Base-by-base conservation (phyloP, 2,888 invertebrate genomes). In the Microctonus aethiopoides region DNA sequence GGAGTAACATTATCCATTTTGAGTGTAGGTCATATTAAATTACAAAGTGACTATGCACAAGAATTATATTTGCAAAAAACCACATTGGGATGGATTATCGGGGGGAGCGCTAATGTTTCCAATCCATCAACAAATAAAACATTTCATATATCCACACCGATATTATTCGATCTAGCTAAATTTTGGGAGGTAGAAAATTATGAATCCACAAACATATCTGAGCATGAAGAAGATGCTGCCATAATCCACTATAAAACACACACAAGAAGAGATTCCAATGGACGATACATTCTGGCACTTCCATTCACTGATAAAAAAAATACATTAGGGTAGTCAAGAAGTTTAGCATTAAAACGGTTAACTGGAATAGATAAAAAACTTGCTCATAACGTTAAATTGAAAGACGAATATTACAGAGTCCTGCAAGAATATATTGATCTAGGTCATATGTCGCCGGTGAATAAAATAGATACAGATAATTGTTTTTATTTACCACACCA, bases 171-270 rank as follows among this genome's bases (percentile, higher is more conserved):
- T 32, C 70, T 32, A 26, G 71, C 10, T 7, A 39, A 52, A 56
- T 79, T 78, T 61, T 77, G 74, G 75, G 66, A 71, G 60, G 63
- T 76, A 36, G 75, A 78, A 59, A 76, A 74, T 61, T 41, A 2
- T 24, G 9, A 20, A 16, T 16, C 36, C 13, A n/a, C n/a, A n/a
- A n/a, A n/a, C n/a, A n/a, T n/a, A n/a, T n/a, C n/a, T n/a, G n/a
- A n/a, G n/a, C n/a, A n/a, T n/a, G n/a, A n/a, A n/a, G n/a, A n/a
- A n/a, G n/a, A n/a, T n/a, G n/a, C n/a, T n/a, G n/a, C n/a, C n/a
- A n/a, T n/a, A n/a, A n/a, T n/a, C n/a, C n/a, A n/a, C n/a, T n/a
- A n/a, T n/a, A n/a, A n/a, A n/a, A n/a, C n/a, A n/a, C n/a, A n/a
- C n/a, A n/a, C n/a, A n/a, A n/a, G n/a, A n/a, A n/a, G n/a, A n/a